These are phyloP conservation scores for human DNA, from an alignment of 2,113 vertebrate species.

Conservation along the genomic window DNA sequence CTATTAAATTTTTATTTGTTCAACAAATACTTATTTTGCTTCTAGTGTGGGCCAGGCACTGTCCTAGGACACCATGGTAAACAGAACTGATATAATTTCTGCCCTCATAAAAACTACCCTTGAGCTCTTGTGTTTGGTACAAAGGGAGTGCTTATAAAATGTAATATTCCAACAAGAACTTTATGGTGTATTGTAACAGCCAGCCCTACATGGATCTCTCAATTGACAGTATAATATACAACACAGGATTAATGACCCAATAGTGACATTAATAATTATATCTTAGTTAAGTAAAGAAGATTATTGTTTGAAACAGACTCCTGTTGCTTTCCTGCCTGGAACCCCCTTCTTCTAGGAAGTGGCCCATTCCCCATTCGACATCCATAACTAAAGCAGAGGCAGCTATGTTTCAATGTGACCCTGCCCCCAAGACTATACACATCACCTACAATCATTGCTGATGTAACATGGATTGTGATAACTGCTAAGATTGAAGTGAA, in stretches of 20 bases:
- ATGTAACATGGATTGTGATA: not conserved
- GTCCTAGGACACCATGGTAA: not conserved
- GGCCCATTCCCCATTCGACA: not conserved
- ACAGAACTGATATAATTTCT: not conserved
- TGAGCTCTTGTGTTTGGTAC: not conserved
- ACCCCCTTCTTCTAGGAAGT: not conserved
- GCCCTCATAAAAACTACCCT: not conserved
- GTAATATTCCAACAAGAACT: not conserved
- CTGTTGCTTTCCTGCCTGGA: not conserved
- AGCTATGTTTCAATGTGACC: not conserved
- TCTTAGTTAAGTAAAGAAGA: not conserved
- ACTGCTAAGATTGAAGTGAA: not conserved
- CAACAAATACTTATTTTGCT: conserved; percentile 17
- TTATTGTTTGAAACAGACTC: not conserved
- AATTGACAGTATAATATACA: not conserved
- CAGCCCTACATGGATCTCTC: not conserved
- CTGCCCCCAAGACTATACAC: not conserved
- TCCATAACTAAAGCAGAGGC: too few species aligned
- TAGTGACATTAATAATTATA: not conserved
- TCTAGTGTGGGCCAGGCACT: not conserved
- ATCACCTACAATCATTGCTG: not conserved
- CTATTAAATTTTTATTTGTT: conserved; percentile 57
- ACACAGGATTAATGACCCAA: not conserved
- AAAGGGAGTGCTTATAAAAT: not conserved
- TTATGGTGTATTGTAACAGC: not conserved